Conservation (phyloP, 1,140 invertebrate species). For the Gonioctena quinquepunctata region DNA sequence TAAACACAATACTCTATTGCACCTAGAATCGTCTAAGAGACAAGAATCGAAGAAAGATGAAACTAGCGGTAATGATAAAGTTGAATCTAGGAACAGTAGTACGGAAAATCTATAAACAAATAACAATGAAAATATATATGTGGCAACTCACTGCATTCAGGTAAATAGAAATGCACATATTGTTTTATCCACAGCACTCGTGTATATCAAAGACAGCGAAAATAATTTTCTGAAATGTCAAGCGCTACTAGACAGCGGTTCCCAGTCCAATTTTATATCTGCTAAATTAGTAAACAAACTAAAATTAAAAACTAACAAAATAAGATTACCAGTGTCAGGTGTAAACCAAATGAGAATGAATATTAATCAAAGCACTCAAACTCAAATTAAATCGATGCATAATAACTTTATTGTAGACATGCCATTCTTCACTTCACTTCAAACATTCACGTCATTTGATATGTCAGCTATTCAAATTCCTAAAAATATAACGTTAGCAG, state of each 20-base stretch:
- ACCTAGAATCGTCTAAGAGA: not conserved
- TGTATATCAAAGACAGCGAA: not conserved
- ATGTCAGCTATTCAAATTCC: not conserved
- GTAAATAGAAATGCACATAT: not conserved
- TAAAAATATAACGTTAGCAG: not conserved
- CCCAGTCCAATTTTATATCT: not conserved
- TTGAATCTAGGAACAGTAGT: not conserved
- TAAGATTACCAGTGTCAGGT: not conserved
- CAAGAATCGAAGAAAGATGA: not conserved
- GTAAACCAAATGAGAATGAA: not conserved
- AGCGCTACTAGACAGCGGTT: not conserved
- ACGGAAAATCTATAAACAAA: not conserved
- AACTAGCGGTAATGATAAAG: not conserved
- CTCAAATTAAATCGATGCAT: not conserved
- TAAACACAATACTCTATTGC: not conserved
- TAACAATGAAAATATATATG: too few relatives aligned
- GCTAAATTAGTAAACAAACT: not conserved
- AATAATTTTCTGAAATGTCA: not conserved
- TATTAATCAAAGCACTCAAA: not conserved
- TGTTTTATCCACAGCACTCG: not conserved
- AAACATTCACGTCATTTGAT: not conserved
- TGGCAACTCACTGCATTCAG: too few relatives aligned
- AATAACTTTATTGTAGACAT: not conserved
- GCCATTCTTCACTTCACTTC: not conserved
- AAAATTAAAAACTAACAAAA: not conserved